phyloP scores from a whole-genome alignment of 2,888 invertebrate genomes.

The Sarcophaga subvicina region DNA sequence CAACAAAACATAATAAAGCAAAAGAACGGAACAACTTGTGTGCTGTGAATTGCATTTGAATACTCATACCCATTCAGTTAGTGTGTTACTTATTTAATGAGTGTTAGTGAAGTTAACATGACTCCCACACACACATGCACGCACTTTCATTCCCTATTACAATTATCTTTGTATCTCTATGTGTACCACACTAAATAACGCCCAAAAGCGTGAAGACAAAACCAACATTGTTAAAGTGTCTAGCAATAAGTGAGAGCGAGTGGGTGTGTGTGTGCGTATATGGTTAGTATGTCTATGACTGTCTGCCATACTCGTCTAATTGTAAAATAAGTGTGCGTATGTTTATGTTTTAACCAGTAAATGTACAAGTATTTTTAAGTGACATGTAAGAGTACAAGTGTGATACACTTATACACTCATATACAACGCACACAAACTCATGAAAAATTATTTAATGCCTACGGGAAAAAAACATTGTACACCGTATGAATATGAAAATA shows the following conservation, averaged over 20 bases:
- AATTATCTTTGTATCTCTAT: too few species aligned
- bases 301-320: neutral
- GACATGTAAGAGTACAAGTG: constrained; percentile 29
- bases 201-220: constrained; percentile 62
- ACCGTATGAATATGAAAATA: constrained; percentile 55
- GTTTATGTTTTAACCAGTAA: constrained; percentile 25
- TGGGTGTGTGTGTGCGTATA: neutral
- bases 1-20: neutral
- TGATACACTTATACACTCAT: constrained; percentile 20
- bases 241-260: constrained; percentile 5
- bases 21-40: constrained; percentile 59
- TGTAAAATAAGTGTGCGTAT: neutral
- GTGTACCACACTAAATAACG: constrained; percentile 51
- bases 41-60: constrained; percentile 50
- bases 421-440: neutral
- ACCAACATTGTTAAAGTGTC: constrained; percentile 60
- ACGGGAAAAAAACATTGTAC: constrained; percentile 48
- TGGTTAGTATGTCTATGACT: neutral
- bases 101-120: constrained; percentile 4
- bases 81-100: constrained; percentile 51
- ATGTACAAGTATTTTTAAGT: constrained; percentile 53
- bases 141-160: neutral
- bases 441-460: constrained; percentile 51
- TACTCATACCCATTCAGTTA: constrained; percentile 32
- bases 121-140: neutral